phyloP scores from a whole-genome alignment of 2,888 invertebrate species.

The Phytoseiulus persimilis region DNA sequence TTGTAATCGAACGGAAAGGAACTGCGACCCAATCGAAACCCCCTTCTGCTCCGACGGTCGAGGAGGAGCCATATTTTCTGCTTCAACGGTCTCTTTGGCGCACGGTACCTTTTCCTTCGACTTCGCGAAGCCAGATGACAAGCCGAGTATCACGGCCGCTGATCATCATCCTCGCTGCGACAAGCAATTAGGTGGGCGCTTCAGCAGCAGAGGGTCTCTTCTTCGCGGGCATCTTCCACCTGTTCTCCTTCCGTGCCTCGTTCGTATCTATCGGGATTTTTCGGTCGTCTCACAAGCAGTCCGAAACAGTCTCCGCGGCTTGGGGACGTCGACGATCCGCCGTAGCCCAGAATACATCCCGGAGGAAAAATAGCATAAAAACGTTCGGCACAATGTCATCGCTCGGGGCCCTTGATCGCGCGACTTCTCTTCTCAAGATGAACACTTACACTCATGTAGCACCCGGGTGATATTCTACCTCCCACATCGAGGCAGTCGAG shows the following conservation, averaged over 20 bases:
- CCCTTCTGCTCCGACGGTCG: not conserved
- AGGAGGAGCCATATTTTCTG: not conserved
- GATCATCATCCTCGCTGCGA: not conserved
- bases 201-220: not conserved
- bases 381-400: not conserved
- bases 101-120: not conserved
- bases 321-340: not conserved
- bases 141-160: not conserved
- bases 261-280: not conserved
- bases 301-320: not conserved
- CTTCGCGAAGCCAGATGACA: not conserved
- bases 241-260: not conserved
- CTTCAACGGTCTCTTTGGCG: not conserved
- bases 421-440: not conserved
- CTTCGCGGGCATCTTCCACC: not conserved
- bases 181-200: not conserved
- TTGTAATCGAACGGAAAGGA: not conserved
- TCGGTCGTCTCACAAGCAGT: not conserved
- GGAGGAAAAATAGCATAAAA: not conserved
- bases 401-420: not conserved
- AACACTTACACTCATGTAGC: not conserved
- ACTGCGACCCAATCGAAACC: not conserved
- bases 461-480: not conserved
- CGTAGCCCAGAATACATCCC: not conserved
- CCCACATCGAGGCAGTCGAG: not conserved